These are phyloP conservation scores for Anagyrus pseudococci DNA, from an alignment of 2,888 invertebrate genomes.

Conservation along the genomic window DNA sequence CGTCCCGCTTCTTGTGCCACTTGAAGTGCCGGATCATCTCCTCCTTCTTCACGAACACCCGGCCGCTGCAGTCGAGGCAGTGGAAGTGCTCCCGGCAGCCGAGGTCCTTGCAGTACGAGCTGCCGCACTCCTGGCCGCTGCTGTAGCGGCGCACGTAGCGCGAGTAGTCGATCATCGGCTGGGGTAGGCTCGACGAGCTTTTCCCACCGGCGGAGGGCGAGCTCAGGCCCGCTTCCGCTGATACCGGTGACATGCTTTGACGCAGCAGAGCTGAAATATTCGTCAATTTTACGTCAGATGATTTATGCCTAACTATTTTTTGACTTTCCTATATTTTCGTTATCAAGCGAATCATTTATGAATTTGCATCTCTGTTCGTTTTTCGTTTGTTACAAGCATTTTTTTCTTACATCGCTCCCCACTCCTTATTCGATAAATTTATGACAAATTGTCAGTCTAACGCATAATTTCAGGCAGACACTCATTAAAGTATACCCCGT, in stretches of 20 bases:
- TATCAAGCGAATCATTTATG: too few species aligned
- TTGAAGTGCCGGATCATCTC: conserved; percentile 99
- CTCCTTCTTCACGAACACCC: conserved; percentile 97
- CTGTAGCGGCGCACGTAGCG: conserved; percentile 87
- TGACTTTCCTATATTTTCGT: too few species aligned
- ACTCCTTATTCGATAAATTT: too few species aligned
- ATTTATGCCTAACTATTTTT: too few species aligned
- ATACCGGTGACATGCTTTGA: conserved; percentile 63
- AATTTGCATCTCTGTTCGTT: too few species aligned
- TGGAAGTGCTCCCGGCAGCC: conserved; percentile 96
- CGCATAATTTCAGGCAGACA: too few species aligned
- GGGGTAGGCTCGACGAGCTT: conserved; percentile 52
- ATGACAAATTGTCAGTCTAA: too few species aligned
- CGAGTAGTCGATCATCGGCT: conserved; percentile 83
- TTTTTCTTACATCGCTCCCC: too few species aligned
- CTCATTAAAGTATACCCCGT: too few species aligned
- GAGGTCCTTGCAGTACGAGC: conserved; percentile 84
- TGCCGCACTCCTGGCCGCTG: conserved; percentile 83
- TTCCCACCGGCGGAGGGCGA: neutral
- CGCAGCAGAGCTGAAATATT: conserved; percentile 63
- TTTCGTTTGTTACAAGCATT: too few species aligned
- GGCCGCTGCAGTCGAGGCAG: conserved; percentile 79
- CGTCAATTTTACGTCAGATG: too few species aligned
- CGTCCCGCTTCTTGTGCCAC: conserved; percentile 99
- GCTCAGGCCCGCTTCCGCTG: conserved; percentile 43